phyloP scores from a whole-genome alignment of 2,797 vertebrate species.

The Borostomias antarcticus region DNA sequence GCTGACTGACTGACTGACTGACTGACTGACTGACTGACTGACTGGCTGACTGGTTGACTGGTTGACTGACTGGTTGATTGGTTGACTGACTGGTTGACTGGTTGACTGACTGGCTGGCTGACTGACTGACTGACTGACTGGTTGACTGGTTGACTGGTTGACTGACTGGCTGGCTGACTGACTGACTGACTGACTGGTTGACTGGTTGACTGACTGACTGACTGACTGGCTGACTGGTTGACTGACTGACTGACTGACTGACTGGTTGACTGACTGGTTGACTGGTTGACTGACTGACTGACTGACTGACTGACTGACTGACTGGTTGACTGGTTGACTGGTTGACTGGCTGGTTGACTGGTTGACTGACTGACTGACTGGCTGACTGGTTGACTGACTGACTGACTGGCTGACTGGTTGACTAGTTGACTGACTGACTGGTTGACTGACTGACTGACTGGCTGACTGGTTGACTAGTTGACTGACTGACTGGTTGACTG shows the following conservation, averaged over 20 bases:
- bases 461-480: constrained; percentile 66
- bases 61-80: constrained; percentile 72
- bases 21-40: too few relatives aligned
- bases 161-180: constrained; percentile 76
- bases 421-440: constrained; percentile 69
- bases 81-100: constrained; percentile 66
- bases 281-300: constrained; percentile 65
- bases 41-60: constrained; percentile 68
- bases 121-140: too few relatives aligned
- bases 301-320: too few relatives aligned
- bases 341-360: constrained; percentile 72
- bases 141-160: constrained; percentile 66
- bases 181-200: constrained; percentile 66
- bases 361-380: constrained; percentile 66
- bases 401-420: constrained; percentile 68
- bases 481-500: constrained; percentile 69
- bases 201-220: constrained; percentile 69
- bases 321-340: constrained; percentile 68
- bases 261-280: constrained; percentile 71
- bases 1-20: too few relatives aligned
- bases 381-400: too few relatives aligned
- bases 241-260: too few relatives aligned
- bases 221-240: constrained; percentile 66
- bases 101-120: constrained; percentile 75
- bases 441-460: too few relatives aligned